phyloP scores from a whole-genome alignment of 2,888 invertebrate genomes.

The Elmis aenea region DNA sequence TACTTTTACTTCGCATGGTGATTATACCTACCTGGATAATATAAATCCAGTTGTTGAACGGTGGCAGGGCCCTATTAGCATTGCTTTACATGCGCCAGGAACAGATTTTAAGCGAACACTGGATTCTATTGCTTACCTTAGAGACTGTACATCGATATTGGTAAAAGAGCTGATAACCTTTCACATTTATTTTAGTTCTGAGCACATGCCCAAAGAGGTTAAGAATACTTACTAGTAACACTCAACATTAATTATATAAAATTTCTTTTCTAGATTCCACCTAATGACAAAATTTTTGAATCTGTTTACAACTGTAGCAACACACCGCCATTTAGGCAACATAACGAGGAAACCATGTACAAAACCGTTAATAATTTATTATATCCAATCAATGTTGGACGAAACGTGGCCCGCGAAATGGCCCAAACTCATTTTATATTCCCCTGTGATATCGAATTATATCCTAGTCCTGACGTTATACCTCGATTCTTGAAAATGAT shows the following conservation, averaged over 20 bases:
- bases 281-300: background rate
- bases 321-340: constrained; percentile 6
- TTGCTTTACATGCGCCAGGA: constrained; percentile 61
- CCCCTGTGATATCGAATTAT: constrained; percentile 19
- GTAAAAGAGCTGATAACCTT: constrained; percentile 58
- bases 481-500: constrained; percentile 14
- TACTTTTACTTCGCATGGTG: constrained; percentile 65
- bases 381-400: constrained; percentile 20
- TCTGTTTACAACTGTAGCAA: background rate
- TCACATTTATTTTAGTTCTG: constrained; percentile 58
- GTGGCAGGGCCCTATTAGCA: constrained; percentile 62
- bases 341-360: constrained; percentile 11
- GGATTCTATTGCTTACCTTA: constrained; percentile 54
- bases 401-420: constrained; percentile 18
- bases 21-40: constrained; percentile 62
- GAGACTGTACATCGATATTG: constrained; percentile 52
- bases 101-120: constrained; percentile 54
- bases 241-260: no score
- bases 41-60: constrained; percentile 53
- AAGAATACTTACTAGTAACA: no score
- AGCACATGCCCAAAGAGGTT: constrained; percentile 50
- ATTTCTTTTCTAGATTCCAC: constrained; percentile 8
- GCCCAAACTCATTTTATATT: constrained; percentile 20
- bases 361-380: constrained; percentile 5
- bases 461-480: constrained; percentile 16